Evolutionary conservation across 1,140 invertebrate genomes (phyloP), one percentile per base, ranked within the genome.

Genomic region (Aphelinus certus): DNA sequence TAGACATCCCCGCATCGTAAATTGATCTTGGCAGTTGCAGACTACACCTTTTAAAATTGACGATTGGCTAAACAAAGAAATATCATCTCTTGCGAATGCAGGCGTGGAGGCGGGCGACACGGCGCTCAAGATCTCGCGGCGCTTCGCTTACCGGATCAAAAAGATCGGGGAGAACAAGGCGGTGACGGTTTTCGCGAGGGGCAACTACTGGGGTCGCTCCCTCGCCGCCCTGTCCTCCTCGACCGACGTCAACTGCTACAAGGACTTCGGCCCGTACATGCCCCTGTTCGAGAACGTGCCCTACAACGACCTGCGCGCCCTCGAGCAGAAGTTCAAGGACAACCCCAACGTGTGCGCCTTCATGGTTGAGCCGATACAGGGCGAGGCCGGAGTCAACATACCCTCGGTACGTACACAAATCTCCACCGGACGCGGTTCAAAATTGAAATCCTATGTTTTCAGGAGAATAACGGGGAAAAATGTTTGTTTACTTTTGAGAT

Each of bases 281-380:
- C 94, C 94, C 1, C 91, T 92, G 1, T 94, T 94, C 80, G 88
- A 92, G 57, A 88, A 91, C 55, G 89, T 96, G 7, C 92, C 94
- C 0, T 76, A 62, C 82, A 89, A 96, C 83, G 90, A 96, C 82
- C 77, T 93, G 1, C 71, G 80, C 0, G 91, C 92, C n/a, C 82
- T 95, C 5, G 93, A 95, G 84, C 88, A 91, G 74, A 83, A 78
- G 10, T 78, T 85, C 10, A 67, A 81, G 48, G 70, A 88, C 53
- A 88, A 93, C 78, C 87, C 88, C 45, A 89, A 90, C 78, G 89
- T 92, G 7, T 91, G 91, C 86, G 91, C 91, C 0, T 95, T 93
- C 81, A 95, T 95, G 94, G 89, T 95, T n/a, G 94, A 95, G 81
- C 94, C 94, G 2, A 95, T 95, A 75, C 94, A 95, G 86, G 94